phyloP scores from a whole-genome alignment of 2,888 invertebrate genomes.

The Heliconius erato region DNA sequence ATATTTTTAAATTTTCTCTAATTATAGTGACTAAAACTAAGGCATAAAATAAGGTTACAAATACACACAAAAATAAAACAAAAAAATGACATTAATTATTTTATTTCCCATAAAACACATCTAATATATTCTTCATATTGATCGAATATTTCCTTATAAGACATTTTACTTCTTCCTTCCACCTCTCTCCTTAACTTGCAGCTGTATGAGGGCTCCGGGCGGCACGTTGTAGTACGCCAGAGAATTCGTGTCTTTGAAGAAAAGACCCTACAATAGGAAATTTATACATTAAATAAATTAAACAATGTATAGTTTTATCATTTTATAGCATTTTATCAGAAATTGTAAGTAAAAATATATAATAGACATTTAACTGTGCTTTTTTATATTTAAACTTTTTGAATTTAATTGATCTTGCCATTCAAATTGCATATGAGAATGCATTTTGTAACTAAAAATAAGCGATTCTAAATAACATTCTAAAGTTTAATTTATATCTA shows the following conservation, averaged over 20 bases:
- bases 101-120: constrained; percentile 20
- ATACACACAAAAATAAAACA: neutral
- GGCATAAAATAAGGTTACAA: neutral
- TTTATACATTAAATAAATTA: neutral
- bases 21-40: no score
- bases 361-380: no score
- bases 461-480: no score
- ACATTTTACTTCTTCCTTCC: constrained; percentile 95
- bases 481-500: no score
- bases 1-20: no score
- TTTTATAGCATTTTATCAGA: no score
- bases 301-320: neutral
- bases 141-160: neutral
- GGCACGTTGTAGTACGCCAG: constrained; percentile 98
- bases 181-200: constrained; percentile 98
- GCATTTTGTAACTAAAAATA: no score
- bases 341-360: no score
- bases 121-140: neutral
- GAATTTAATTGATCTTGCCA: no score
- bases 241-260: constrained; percentile 98
- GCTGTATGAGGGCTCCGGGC: constrained; percentile 92
- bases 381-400: no score
- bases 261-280: constrained; percentile 92
- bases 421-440: no score
- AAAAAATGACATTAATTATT: neutral